These are phyloP conservation scores for Myzus persicae DNA, from an alignment of 1,140 invertebrate genomes.

Conservation along the genomic window DNA sequence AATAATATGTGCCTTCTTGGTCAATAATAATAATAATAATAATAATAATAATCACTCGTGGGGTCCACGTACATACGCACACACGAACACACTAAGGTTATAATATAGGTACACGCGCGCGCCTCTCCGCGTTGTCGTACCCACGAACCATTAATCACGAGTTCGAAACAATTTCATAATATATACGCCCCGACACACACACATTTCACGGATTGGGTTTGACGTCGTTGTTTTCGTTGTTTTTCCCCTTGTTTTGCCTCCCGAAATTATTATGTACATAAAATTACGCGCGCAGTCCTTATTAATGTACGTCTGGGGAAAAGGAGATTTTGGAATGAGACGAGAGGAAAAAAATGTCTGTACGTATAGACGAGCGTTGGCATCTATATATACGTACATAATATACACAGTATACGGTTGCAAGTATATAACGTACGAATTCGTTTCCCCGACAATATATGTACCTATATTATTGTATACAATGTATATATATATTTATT, in stretches of 20 bases:
- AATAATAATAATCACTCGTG: not conserved
- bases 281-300: slow-evolving; percentile 15
- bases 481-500: too few species aligned
- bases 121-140: not conserved
- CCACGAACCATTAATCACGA: slow-evolving; percentile 22
- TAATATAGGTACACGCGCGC: not conserved
- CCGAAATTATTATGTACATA: slow-evolving; percentile 42
- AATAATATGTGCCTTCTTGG: not conserved
- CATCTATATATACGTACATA: not conserved
- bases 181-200: not conserved
- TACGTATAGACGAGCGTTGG: not conserved
- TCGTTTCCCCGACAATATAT: not conserved
- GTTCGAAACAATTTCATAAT: slow-evolving; percentile 28
- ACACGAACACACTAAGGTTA: too few species aligned
- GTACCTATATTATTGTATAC: not conserved
- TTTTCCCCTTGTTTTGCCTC: not conserved
- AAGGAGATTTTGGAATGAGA: not conserved
- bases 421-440: not conserved
- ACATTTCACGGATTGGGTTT: not conserved
- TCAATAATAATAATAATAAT: not conserved
- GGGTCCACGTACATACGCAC: not conserved
- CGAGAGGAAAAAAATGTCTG: not conserved
- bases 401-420: not conserved
- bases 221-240: not conserved
- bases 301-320: slow-evolving; percentile 36